These are phyloP conservation scores for Hoplodrina blanda DNA, from an alignment of 2,888 invertebrate species.

Conservation along the genomic window DNA sequence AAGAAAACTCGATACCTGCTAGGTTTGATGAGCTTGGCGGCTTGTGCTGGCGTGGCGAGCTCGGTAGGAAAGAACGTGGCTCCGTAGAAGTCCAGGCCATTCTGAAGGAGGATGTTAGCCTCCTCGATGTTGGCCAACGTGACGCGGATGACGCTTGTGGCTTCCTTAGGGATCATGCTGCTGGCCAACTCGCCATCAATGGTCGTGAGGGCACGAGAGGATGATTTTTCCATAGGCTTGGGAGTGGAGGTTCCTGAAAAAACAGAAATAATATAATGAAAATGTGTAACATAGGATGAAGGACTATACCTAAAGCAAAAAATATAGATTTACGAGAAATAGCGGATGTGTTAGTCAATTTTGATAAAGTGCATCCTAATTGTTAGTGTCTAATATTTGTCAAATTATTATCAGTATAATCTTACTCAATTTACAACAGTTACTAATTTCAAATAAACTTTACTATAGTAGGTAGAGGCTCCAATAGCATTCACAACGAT, in stretches of 20 bases:
- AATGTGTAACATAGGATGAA: not conserved
- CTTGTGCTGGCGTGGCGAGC: slow-evolving; percentile 92
- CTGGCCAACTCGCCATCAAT: slow-evolving; percentile 87
- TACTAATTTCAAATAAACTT: not conserved
- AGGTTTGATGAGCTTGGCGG: slow-evolving; percentile 91
- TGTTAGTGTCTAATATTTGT: not conserved
- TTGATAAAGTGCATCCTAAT: slow-evolving; percentile 40
- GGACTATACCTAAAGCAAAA: slow-evolving; percentile 7
- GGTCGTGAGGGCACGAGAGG: slow-evolving; percentile 82
- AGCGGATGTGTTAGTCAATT: slow-evolving; percentile 28
- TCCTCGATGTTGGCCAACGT: slow-evolving; percentile 94
- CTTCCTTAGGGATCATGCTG: slow-evolving; percentile 90
- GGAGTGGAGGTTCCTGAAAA: slow-evolving; percentile 84
- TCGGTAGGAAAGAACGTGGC: slow-evolving; percentile 97
- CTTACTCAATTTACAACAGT: not conserved
- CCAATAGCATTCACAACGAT: not conserved
- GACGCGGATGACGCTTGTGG: slow-evolving; percentile 92
- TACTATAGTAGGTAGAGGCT: not conserved
- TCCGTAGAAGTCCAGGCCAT: slow-evolving; percentile 96
- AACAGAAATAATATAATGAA: not conserved
- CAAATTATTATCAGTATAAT: not conserved
- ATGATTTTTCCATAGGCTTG: slow-evolving; percentile 83
- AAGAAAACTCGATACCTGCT: slow-evolving; percentile 76
- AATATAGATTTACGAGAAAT: not conserved
- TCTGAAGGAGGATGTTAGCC: slow-evolving; percentile 94